Conservation (phyloP, 1,140 invertebrate species). For the Pantala flavescens region DNA sequence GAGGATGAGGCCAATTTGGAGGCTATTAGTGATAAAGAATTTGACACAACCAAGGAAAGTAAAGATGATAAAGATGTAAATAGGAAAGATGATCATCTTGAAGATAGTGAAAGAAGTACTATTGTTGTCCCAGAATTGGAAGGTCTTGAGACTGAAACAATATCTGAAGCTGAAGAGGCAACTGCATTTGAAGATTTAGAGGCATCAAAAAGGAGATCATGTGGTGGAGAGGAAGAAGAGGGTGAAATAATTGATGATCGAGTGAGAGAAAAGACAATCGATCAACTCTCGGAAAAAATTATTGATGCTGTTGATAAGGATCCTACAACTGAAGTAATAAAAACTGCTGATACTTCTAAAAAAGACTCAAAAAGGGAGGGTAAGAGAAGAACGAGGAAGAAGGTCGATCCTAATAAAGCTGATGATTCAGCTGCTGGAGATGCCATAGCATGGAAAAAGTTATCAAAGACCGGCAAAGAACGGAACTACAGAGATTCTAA, state of each 20-base stretch:
- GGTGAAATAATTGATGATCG: constrained; percentile 43
- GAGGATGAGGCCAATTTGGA: constrained; percentile 17
- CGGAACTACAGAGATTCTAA: constrained; percentile 68
- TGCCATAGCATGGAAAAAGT: constrained; percentile 61
- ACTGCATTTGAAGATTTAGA: constrained; percentile 19
- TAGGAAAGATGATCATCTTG: constrained; percentile 13
- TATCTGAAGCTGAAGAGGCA: constrained; percentile 44
- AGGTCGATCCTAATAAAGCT: constrained; percentile 18
- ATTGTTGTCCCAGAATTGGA: constrained; percentile 35
- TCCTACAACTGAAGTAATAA: constrained; percentile 17
- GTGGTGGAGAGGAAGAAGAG: constrained; percentile 30
- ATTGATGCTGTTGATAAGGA: constrained; percentile 35
- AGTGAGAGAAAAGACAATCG: constrained; percentile 26
- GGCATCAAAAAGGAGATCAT: constrained; percentile 15
- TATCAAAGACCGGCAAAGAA: constrained; percentile 67
- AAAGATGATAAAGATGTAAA: constrained; percentile 17
- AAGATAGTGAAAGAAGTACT: constrained; percentile 18
- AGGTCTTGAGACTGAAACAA: constrained; percentile 57
- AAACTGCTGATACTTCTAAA: constrained; percentile 20
- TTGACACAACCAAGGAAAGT: constrained; percentile 12
- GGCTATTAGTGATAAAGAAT: not conserved
- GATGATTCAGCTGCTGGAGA: constrained; percentile 22
- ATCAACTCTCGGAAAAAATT: constrained; percentile 23
- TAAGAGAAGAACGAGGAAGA: constrained; percentile 46
- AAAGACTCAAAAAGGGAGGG: constrained; percentile 41